phyloP scores from a whole-genome alignment of 2,797 vertebrate genomes.

The Gallinago solitaria region DNA sequence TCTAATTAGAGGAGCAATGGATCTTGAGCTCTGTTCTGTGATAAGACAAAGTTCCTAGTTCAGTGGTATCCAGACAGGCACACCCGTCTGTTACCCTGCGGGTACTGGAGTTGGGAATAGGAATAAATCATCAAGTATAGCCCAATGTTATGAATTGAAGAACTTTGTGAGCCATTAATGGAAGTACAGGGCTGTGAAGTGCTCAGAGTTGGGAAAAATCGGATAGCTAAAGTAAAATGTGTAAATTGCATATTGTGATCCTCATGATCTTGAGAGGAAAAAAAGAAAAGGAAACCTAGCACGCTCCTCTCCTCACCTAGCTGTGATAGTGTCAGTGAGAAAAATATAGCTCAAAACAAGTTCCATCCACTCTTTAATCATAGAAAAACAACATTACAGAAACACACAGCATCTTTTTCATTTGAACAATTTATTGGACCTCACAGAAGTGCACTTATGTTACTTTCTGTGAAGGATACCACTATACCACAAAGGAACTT shows the following conservation, averaged over 20 bases:
- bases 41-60: not conserved
- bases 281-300: not conserved
- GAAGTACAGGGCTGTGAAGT: not conserved
- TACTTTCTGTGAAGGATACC: not conserved
- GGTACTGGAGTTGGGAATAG: not conserved
- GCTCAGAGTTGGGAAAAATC: not conserved
- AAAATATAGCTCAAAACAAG: not conserved
- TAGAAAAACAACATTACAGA: not conserved
- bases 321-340: not conserved
- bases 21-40: not conserved
- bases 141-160: not conserved
- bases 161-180: not conserved
- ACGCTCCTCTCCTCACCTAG: not conserved
- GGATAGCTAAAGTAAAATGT: not conserved
- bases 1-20: not conserved
- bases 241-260: not conserved
- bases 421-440: not conserved
- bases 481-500: not conserved
- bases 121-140: not conserved
- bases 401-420: not conserved
- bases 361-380: not conserved
- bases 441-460: not conserved
- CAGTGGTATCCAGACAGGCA: not conserved
- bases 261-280: not conserved
- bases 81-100: fast-evolving